phyloP scores from a whole-genome alignment of 2,113 vertebrate genomes.

The Hippocampus abdominalis region DNA sequence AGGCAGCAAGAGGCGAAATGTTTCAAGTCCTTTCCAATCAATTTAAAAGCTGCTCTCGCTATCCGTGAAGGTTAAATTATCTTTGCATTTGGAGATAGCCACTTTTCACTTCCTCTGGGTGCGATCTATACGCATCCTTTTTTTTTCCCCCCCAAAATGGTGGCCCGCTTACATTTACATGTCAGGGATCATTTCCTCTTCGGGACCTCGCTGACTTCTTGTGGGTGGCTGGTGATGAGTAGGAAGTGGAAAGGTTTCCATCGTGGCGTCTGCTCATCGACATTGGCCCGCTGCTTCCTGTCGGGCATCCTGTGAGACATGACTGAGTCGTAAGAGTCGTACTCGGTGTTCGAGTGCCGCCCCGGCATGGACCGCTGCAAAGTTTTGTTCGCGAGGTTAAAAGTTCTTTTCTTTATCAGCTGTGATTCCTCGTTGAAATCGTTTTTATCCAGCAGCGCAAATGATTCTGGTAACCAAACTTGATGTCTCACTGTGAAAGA shows the following conservation, averaged over 20 bases:
- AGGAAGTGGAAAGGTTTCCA: slow-evolving; percentile 21
- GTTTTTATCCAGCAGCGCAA: too few relatives aligned
- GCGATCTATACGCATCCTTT: not conserved
- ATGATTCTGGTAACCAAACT: not conserved
- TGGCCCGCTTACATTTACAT: not conserved
- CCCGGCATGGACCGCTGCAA: too few relatives aligned
- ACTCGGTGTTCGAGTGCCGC: not conserved
- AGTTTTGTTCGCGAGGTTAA: too few relatives aligned
- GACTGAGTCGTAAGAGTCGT: not conserved
- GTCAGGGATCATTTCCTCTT: slow-evolving; percentile 33
- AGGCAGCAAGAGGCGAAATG: slow-evolving; percentile 18
- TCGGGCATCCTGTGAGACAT: not conserved
- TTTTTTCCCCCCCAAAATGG: not conserved
- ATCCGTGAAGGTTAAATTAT: not conserved
- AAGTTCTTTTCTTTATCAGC: too few relatives aligned
- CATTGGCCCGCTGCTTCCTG: not conserved
- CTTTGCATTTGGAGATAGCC: not conserved
- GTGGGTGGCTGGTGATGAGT: slow-evolving; percentile 34
- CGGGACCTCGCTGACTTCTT: slow-evolving; percentile 14
- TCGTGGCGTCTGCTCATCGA: not conserved
- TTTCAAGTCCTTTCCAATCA: slow-evolving; percentile 25
- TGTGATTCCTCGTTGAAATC: too few relatives aligned
- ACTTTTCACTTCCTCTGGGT: not conserved
- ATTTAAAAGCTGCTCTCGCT: not conserved
- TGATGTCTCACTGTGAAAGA: not conserved